Conservation (phyloP, 2,797 vertebrate genomes). For the Botia almorhae region DNA sequence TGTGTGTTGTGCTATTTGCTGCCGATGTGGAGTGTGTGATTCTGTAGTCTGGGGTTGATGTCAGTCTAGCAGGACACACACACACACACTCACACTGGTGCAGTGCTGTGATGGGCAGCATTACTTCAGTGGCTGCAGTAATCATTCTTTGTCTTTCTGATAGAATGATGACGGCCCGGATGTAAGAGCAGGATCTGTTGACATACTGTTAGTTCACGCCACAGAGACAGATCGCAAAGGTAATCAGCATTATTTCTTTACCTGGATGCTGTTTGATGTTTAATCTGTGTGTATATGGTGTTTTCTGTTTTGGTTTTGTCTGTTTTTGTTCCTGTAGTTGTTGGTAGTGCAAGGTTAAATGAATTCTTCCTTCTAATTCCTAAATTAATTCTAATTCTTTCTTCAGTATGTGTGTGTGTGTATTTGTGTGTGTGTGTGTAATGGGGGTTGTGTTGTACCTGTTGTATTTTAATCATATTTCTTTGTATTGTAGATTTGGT, state of each 20-base stretch:
- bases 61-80: slow-evolving; percentile 24
- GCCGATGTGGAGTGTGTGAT: background rate
- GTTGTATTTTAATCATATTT: background rate
- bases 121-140: slow-evolving; percentile 42
- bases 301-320: background rate
- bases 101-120: slow-evolving; percentile 25
- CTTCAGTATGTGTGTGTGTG: slow-evolving; percentile 5
- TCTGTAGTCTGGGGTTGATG: background rate
- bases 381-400: background rate
- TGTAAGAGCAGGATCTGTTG: slow-evolving; percentile 94
- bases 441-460: slow-evolving; percentile 26
- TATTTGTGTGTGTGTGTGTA: slow-evolving; percentile 55
- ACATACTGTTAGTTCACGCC: slow-evolving; percentile 94
- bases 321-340: background rate
- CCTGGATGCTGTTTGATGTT: background rate
- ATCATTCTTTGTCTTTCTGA: slow-evolving; percentile 41
- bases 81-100: slow-evolving; percentile 25
- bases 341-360: background rate
- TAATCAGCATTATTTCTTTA: slow-evolving; percentile 61
- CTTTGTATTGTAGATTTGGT: slow-evolving; percentile 84
- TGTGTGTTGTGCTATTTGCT: too few relatives aligned
- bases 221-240: slow-evolving; percentile 98
- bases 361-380: background rate
- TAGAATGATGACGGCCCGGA: slow-evolving; percentile 97
- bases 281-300: background rate